These are phyloP conservation scores for Venustaconcha ellipsiformis DNA, from an alignment of 1,140 invertebrate genomes.

Conservation along the genomic window DNA sequence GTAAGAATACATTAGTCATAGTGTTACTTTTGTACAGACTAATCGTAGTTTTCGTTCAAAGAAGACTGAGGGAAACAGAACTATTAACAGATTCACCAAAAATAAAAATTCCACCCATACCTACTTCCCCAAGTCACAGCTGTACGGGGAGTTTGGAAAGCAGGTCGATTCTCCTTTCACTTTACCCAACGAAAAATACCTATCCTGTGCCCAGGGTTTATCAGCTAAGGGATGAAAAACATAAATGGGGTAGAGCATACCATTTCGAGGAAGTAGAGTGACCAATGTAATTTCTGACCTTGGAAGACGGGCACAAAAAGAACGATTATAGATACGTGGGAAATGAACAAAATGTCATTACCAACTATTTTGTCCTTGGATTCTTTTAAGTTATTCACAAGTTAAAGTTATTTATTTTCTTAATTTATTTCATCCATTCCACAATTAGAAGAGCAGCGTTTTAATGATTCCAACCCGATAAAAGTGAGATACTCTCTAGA, in stretches of 20 bases:
- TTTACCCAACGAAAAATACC: not conserved
- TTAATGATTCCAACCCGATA: too few relatives aligned
- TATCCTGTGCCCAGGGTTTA: slow-evolving; percentile 21
- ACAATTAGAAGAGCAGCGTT: too few relatives aligned
- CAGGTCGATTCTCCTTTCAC: not conserved
- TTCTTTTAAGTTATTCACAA: too few relatives aligned
- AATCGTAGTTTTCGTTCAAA: slow-evolving; percentile 43
- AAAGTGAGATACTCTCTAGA: too few relatives aligned
- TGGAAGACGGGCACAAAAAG: too few relatives aligned
- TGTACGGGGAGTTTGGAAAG: not conserved
- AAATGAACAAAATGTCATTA: too few relatives aligned
- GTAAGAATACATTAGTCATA: slow-evolving; percentile 88
- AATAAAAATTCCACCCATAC: slow-evolving; percentile 13
- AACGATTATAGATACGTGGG: too few relatives aligned
- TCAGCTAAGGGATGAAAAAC: slow-evolving; percentile 34
- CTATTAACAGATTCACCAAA: slow-evolving; percentile 16
- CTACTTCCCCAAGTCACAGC: slow-evolving; percentile 5
- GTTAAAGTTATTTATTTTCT: too few relatives aligned
- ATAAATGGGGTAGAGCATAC: slow-evolving; percentile 33
- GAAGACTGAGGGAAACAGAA: slow-evolving; percentile 11
- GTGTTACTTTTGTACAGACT: slow-evolving; percentile 71
- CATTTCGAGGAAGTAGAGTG: slow-evolving; percentile 33
- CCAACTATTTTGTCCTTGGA: too few relatives aligned
- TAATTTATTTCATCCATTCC: too few relatives aligned
- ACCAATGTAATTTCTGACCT: too few relatives aligned